Percentiles rank a stretch among this genome's conserved stretches.
phyloP scores from a whole-genome alignment of 2,797 vertebrate genomes.

The Periparus ater region DNA sequence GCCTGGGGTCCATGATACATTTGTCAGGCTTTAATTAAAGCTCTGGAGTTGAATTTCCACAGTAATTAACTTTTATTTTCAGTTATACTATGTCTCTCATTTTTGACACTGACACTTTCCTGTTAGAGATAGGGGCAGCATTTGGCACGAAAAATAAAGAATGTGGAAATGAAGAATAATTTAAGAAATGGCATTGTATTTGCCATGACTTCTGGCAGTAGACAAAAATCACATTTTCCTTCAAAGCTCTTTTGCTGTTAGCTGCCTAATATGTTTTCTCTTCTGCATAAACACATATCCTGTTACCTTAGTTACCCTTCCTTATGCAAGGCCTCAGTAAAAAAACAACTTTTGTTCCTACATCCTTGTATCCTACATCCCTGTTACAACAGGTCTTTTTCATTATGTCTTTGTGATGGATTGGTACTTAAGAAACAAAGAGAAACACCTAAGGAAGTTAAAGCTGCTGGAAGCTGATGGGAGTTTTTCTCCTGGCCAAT shows the following conservation, averaged over 20 bases:
- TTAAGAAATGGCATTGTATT: not conserved
- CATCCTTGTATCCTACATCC: not conserved
- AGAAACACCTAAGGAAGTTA: too few relatives aligned
- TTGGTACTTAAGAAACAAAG: too few relatives aligned
- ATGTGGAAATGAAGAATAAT: not conserved
- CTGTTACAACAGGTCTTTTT: not conserved
- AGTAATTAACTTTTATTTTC: slow-evolving; percentile 69
- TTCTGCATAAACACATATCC: not conserved
- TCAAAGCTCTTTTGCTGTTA: not conserved
- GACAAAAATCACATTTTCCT: not conserved
- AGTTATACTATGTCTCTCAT: slow-evolving; percentile 37
- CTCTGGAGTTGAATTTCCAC: slow-evolving; percentile 48
- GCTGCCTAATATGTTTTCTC: not conserved
- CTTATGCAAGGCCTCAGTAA: not conserved
- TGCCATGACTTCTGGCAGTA: not conserved
- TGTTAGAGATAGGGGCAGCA: not conserved
- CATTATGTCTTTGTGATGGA: not conserved
- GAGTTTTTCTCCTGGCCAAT: too few relatives aligned
- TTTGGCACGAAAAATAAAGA: not conserved
- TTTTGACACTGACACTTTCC: slow-evolving; percentile 40
- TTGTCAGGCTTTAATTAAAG: slow-evolving; percentile 71
- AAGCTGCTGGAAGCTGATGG: too few relatives aligned
- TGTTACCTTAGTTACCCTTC: not conserved
- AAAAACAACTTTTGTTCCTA: not conserved
- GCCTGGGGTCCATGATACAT: slow-evolving; percentile 41